Evolutionary conservation across 2,113 vertebrate genomes (phyloP), one percentile per base, ranked within the genome.

Genomic region (Anas platyrhynchos): DNA sequence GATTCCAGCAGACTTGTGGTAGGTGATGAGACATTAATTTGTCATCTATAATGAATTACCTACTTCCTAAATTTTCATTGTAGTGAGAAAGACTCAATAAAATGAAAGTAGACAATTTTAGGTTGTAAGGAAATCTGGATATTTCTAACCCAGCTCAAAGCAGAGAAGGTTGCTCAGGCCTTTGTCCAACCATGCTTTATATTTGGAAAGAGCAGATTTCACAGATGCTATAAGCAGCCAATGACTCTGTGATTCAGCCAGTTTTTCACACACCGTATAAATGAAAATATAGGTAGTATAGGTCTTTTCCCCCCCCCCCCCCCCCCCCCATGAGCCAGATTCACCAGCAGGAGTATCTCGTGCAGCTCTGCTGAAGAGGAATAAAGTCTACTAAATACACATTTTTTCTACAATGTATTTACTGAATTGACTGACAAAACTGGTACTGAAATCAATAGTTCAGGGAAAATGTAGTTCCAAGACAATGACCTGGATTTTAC

Each of bases 391-490:
- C 12, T 75, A 77, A 92, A 81, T 11, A 52, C 29, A 50, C 27
- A 41, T 15, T 26, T 38, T 61, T 91, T 38, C 67, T 55, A 44
- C 3, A 2, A 16, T 41, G 58, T 44, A 55, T 34, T 21, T 89
- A 38, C 78, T 83, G 82, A 80, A 41, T 43, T 88, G 80, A 80
- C 32, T 77, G 72, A 69, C 41, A 94, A 84, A 96, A 94, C 22
- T 78, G 8, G 11, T 86, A 41, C 17, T 91, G 72, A 83, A 85
- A 86, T 59, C 16, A 1, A 66, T 68, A 79, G 71, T 71, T 89
- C 23, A 88, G 71, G 94, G 46, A 66, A 43, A 79, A 36, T 7
- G 12, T 6, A 73, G 79, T 59, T 55, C 50, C 4, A 48, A 88
- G 69, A 96, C 36, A 85, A 59, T 26, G 36, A 91, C 21, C 13